Percentiles rank a stretch among this genome's conserved stretches.
Conservation (phyloP, 2,888 invertebrate genomes). For the Leptarthrus brevirostris region DNA sequence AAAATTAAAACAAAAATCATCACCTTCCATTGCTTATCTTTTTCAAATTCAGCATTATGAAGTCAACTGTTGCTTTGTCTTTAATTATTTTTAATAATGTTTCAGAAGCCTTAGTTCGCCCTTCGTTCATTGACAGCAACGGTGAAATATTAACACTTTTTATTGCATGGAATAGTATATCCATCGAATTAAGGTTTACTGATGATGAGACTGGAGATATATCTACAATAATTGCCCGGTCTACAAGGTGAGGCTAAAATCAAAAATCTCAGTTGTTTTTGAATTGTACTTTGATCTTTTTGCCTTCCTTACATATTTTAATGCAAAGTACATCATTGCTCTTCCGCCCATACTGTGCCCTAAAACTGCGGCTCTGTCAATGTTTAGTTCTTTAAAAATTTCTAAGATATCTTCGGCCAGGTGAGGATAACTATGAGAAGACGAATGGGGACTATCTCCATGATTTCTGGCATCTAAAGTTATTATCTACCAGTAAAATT, state of each 20-base stretch:
- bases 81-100: conserved; percentile 72
- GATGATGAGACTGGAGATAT: conserved; percentile 73
- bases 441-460: conserved; percentile 88
- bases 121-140: conserved; percentile 76
- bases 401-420: conserved; percentile 80
- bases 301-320: conserved; percentile 68
- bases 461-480: conserved; percentile 94
- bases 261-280: background rate
- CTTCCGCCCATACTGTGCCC: conserved; percentile 99
- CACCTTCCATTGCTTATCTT: conserved; percentile 71
- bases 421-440: conserved; percentile 78
- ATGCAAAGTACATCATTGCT: conserved; percentile 85
- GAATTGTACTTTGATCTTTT: background rate
- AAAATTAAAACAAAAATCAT: background rate
- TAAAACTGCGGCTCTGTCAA: conserved; percentile 76
- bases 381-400: conserved; percentile 73
- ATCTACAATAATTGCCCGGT: conserved; percentile 78
- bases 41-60: conserved; percentile 88
- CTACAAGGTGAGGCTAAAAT: conserved; percentile 70
- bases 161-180: conserved; percentile 75
- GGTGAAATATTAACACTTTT: conserved; percentile 71
- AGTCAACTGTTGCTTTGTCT: conserved; percentile 75
- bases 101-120: conserved; percentile 75
- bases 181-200: conserved; percentile 74
- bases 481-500: conserved; percentile 68